phyloP scores from a whole-genome alignment of 2,113 vertebrate genomes.

The Pantherophis guttatus region DNA sequence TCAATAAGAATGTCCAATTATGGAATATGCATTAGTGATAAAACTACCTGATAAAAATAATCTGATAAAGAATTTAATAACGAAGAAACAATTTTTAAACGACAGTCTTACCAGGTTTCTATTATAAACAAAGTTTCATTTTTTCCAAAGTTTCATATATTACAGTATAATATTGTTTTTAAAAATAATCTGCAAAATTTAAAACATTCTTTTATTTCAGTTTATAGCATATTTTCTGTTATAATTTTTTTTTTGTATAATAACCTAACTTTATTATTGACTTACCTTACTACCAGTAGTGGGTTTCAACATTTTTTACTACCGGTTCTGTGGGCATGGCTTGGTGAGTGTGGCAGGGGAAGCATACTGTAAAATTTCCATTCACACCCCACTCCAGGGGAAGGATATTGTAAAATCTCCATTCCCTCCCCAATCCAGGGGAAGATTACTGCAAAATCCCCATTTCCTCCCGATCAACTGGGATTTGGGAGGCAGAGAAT shows the following conservation, averaged over 20 bases:
- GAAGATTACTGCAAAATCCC: no score
- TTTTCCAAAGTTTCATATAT: not conserved
- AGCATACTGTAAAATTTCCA: no score
- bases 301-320: no score
- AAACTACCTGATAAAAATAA: not conserved
- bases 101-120: not conserved
- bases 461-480: no score
- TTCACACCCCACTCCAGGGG: no score
- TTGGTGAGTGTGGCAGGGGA: no score
- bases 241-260: not conserved
- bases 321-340: no score
- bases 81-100: not conserved
- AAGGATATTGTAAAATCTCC: no score
- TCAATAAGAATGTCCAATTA: not conserved
- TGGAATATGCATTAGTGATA: not conserved
- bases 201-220: not conserved
- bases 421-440: no score
- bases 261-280: not conserved
- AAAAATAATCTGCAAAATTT: not conserved
- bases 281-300: not conserved
- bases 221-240: not conserved
- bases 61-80: not conserved
- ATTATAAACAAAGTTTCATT: not conserved
- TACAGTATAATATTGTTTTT: not conserved
- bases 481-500: no score